Evolutionary conservation across 2,888 invertebrate genomes (phyloP).

Genomic region (Andricus curvator): DNA sequence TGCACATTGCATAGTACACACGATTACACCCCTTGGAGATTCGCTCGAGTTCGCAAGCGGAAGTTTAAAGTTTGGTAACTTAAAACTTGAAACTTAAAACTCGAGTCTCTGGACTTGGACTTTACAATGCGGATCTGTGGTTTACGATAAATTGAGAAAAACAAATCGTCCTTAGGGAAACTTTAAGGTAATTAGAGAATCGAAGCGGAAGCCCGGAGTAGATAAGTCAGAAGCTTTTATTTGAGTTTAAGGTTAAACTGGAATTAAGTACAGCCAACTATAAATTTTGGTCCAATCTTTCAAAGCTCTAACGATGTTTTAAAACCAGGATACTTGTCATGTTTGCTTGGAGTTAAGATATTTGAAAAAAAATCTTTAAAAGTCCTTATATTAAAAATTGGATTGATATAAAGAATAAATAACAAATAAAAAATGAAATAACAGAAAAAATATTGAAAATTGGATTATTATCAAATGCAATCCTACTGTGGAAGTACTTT

Average conservation of each 20-base stretch:
- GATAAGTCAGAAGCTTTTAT: conserved; percentile 35
- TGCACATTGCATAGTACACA: conserved; percentile 20
- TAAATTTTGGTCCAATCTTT: not conserved
- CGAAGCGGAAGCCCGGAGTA: not conserved
- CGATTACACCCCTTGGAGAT: conserved; percentile 25
- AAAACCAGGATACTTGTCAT: not conserved
- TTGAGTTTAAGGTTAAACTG: conserved; percentile 20
- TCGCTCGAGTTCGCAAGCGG: not conserved
- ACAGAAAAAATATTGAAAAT: no score
- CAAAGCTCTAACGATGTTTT: not conserved
- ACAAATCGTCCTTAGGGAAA: conserved; percentile 18
- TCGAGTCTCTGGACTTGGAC: conserved; percentile 12
- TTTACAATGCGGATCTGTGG: conserved; percentile 1
- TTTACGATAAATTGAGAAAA: conserved; percentile 27
- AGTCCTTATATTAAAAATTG: no score
- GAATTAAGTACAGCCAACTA: not conserved
- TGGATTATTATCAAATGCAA: no score
- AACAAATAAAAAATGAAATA: no score
- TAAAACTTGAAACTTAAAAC: conserved; percentile 29
- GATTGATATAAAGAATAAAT: no score
- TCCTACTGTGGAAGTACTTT: no score
- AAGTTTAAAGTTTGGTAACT: conserved; percentile 25
- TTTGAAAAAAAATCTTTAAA: not conserved
- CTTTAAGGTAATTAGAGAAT: conserved; percentile 31
- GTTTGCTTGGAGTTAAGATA: not conserved